These are phyloP conservation scores for Alcis repandata DNA, from an alignment of 2,888 invertebrate species.

Conservation along the genomic window DNA sequence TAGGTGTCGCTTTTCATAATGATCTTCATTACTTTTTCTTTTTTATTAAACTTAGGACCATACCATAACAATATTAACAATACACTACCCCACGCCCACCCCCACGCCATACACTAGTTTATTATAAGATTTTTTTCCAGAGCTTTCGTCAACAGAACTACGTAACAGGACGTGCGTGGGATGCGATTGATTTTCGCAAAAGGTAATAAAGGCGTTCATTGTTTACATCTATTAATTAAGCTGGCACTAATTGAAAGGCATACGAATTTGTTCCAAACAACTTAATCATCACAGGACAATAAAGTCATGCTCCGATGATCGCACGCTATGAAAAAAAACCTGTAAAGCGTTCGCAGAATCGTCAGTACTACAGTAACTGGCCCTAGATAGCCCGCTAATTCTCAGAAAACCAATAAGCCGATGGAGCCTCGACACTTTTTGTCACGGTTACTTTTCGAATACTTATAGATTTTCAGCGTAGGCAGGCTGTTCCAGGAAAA, in stretches of 20 bases:
- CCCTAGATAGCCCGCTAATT: conserved; percentile 53
- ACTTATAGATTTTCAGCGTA: conserved; percentile 18
- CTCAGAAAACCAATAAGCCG: conserved; percentile 60
- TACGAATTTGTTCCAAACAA: conserved; percentile 37
- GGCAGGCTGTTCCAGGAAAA: conserved; percentile 11
- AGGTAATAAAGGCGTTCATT: not conserved
- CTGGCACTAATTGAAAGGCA: not conserved
- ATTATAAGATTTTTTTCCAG: too few species aligned
- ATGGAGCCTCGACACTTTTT: conserved; percentile 56
- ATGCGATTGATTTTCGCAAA: not conserved
- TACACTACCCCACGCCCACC: too few species aligned
- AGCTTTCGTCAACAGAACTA: not conserved
- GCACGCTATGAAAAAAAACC: conserved; percentile 17
- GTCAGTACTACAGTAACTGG: conserved; percentile 55
- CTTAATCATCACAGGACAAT: conserved; percentile 43
- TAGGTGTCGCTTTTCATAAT: too few species aligned
- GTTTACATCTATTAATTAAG: not conserved
- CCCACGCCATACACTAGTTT: too few species aligned
- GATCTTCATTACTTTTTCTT: too few species aligned
- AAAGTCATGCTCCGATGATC: conserved; percentile 16
- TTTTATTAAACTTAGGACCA: too few species aligned
- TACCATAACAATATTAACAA: too few species aligned
- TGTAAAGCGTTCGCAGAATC: conserved; percentile 58
- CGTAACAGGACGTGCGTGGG: too few species aligned
- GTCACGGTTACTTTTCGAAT: conserved; percentile 21